Base-by-base conservation (phyloP, 1,140 invertebrate genomes). In the Palaemon carinicauda region DNA sequence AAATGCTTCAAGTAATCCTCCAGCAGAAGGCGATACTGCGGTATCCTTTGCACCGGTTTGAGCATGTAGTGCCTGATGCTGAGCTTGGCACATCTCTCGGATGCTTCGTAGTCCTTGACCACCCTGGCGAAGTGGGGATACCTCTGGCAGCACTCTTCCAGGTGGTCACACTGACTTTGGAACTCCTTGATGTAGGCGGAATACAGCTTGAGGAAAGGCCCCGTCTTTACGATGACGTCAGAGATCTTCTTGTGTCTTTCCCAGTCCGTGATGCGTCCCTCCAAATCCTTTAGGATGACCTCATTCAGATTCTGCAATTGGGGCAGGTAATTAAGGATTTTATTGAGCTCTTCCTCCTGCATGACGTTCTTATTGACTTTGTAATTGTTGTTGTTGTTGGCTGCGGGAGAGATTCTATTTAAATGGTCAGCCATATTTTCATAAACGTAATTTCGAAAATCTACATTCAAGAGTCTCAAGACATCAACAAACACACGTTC, bases 181-280 rank as follows among this genome's bases (percentile, higher is more conserved):
- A 95, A 96, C 90, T 96, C 94, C 88, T 93, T 93, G 24, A 96
- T 95, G 90, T 95, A 96, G 29, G 93, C 92, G 0, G 95, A 94
- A 88, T 95, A 96, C 89, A 95, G 92, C 91, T 96, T 96, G 0
- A 96, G 91, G 91, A 95, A 96, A 2, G 95, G 95, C 29, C 95
- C 95, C 90, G 95, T 95, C 90, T 94, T 94, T 19, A 95, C 94
- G 91, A 96, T 95, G 19, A 96, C 93, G 91, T 96, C 95, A n/a
- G 95, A 93, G 81, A 96, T 94, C 91, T 93, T 93, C 7, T 92
- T 92, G 87, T 93, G 91, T 24, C 91, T 90, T 17, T 93, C 91
- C 95, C 95, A 96, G 80, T 92, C 92, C 52, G 92, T 90, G 88
- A 96, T 92, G 86, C 95, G 91, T 27, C 92, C 91, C 88, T 94